Evolutionary conservation across 2,113 vertebrate species (phyloP), one percentile per base, ranked within the genome.

Genomic region (Chaetodon trifascialis): DNA sequence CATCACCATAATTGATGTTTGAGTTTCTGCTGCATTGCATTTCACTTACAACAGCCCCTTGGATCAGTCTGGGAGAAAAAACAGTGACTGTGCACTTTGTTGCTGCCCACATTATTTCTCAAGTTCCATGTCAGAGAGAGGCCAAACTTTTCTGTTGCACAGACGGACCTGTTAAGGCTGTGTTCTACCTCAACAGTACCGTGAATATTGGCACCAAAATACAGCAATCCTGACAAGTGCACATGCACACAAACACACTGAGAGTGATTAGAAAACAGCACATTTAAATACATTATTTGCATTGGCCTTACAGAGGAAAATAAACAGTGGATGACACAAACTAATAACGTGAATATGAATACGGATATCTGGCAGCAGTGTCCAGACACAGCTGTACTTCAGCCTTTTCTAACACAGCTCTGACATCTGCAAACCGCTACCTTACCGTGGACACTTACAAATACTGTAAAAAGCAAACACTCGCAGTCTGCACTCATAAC

Each of bases 21-120:
- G 82, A 64, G 69, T 86, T 89, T 88, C 79, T 88, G 82, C 88
- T 80, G 73, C 82, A 85, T 56, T 87, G 82, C 86, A 83, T 82
- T 85, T 85, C 77, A 87, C 79, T 88, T 85, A 85, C 66, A 76
- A 70, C 80, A 78, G 72, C 51, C 47, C n/a, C 34, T 78, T 81
- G 79, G 76, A 86, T 86, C 76, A 52, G 76, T 62, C 76, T 64
- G 72, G 54, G 42, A 42, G 42, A 79, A 83, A 79, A 83, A 89
- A 71, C 68, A 88, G 76, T 91, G 83, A 89, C 74, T 40, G 4
- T 86, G 88, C 84, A 89, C 66, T 91, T 89, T 89, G 73, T 60
- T 64, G 72, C 75, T 73, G 73, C 47, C 56, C 25, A 58, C 63
- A 78, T 88, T 80, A 84, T 82, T 83, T 88, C 59, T 60, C 62